phyloP scores from a whole-genome alignment of 2,113 vertebrate species.

The Hippocampus mohnikei region DNA sequence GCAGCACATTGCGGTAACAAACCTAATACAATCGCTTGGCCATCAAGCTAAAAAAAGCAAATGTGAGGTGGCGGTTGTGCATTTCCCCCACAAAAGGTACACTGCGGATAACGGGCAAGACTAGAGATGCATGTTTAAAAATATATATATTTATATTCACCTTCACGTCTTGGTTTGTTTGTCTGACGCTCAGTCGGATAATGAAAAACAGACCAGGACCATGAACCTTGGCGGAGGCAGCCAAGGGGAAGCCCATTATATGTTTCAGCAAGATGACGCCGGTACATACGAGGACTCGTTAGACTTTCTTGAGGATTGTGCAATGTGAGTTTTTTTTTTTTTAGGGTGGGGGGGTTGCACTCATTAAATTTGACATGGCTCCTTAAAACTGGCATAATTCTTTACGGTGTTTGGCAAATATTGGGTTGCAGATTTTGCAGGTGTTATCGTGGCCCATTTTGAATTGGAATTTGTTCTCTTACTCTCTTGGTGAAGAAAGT shows the following conservation, averaged over 20 bases:
- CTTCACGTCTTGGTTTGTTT: not conserved
- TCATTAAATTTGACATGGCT: slow-evolving; percentile 2
- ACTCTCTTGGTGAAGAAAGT: not conserved
- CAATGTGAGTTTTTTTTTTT: not conserved
- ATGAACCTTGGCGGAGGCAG: not conserved
- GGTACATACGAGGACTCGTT: not conserved
- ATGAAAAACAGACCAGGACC: slow-evolving; percentile 7
- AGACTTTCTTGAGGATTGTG: not conserved
- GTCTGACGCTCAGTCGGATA: not conserved
- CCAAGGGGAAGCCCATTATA: slow-evolving; percentile 2
- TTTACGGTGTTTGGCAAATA: not conserved
- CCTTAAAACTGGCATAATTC: not conserved
- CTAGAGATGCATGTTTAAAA: not conserved
- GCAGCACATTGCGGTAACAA: not conserved
- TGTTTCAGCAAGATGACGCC: slow-evolving; percentile 2
- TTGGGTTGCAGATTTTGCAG: not conserved
- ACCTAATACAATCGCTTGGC: not conserved
- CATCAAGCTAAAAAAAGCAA: not conserved
- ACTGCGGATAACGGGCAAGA: not conserved
- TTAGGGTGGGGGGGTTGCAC: too few species aligned
- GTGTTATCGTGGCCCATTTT: not conserved
- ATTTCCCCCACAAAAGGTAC: not conserved
- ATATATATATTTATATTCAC: not conserved
- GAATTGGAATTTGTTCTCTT: not conserved
- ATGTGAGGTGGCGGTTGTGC: not conserved